Percentiles rank a stretch among this genome's conserved stretches.
Evolutionary conservation across 2,113 vertebrate species (phyloP).

Genomic region (Sardina pilchardus): DNA sequence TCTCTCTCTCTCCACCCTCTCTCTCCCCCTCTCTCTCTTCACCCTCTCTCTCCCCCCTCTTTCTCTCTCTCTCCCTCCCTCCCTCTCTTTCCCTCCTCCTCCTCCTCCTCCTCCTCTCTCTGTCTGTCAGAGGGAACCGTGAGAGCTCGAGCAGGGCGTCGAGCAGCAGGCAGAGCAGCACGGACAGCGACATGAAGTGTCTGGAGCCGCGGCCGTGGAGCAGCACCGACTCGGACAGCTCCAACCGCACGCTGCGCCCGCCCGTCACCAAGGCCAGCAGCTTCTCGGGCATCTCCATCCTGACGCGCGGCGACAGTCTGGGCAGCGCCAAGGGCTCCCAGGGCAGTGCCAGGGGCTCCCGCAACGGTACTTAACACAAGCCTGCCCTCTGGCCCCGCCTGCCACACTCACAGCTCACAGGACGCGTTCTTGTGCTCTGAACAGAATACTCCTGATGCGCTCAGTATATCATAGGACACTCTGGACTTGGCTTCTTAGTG

Average conservation of each 20-base stretch:
- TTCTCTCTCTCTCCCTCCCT: neutral
- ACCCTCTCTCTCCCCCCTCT: neutral
- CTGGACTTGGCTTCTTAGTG: no score
- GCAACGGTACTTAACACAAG: slow-evolving; percentile 75
- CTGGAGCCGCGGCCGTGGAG: slow-evolving; percentile 98
- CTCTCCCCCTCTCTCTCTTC: neutral
- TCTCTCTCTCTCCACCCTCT: neutral
- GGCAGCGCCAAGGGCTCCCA: slow-evolving; percentile 83
- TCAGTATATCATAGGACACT: no score
- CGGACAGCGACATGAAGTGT: slow-evolving; percentile 93
- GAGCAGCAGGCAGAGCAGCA: slow-evolving; percentile 98
- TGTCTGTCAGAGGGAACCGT: slow-evolving; percentile 78
- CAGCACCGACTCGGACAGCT: slow-evolving; percentile 96
- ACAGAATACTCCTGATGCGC: no score
- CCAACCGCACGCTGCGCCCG: slow-evolving; percentile 84
- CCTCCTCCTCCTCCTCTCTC: neutral
- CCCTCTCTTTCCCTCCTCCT: slow-evolving; percentile 23
- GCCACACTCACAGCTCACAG: neutral
- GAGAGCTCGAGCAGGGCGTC: slow-evolving; percentile 87
- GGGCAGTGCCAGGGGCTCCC: slow-evolving; percentile 79
- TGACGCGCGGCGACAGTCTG: slow-evolving; percentile 92
- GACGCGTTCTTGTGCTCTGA: no score
- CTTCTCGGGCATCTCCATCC: slow-evolving; percentile 98
- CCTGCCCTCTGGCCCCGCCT: neutral
- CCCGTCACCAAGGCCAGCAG: slow-evolving; percentile 99